Conservation (phyloP, 2,888 invertebrate genomes). For the Andrena dorsata region DNA sequence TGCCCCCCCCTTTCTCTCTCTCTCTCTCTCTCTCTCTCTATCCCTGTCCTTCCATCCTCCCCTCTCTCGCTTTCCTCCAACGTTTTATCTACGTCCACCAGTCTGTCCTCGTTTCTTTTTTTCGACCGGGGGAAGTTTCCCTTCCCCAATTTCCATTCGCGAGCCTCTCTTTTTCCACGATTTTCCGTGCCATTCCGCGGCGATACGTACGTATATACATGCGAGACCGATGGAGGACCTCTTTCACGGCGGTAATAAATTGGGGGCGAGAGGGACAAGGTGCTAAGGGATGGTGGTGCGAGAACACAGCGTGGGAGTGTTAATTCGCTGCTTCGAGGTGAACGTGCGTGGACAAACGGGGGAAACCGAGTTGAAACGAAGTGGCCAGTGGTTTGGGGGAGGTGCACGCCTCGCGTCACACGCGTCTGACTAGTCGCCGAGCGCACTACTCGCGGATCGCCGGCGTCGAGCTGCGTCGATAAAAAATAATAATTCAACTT, state of each 20-base stretch:
- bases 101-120: conserved; percentile 26
- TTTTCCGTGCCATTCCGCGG: not conserved
- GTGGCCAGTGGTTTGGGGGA: not conserved
- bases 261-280: not conserved
- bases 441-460: not conserved
- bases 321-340: conserved; percentile 20
- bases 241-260: conserved; percentile 20
- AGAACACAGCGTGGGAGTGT: not conserved
- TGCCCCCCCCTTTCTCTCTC: not conserved
- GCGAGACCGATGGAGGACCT: not conserved
- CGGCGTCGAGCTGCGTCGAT: too few species aligned
- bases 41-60: not conserved
- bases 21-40: conserved; percentile 1
- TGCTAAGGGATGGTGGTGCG: not conserved
- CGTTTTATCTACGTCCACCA: conserved; percentile 39
- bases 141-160: conserved; percentile 45
- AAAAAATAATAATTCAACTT: too few species aligned
- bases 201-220: not conserved
- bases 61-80: not conserved
- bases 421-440: not conserved
- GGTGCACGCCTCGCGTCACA: not conserved
- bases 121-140: not conserved
- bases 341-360: not conserved
- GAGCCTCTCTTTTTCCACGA: not conserved
- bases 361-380: not conserved